Percentiles rank a stretch among this genome's conserved stretches.
Evolutionary conservation across 2,113 vertebrate genomes (phyloP).

Genomic region (Pyxicephalus adspersus): DNA sequence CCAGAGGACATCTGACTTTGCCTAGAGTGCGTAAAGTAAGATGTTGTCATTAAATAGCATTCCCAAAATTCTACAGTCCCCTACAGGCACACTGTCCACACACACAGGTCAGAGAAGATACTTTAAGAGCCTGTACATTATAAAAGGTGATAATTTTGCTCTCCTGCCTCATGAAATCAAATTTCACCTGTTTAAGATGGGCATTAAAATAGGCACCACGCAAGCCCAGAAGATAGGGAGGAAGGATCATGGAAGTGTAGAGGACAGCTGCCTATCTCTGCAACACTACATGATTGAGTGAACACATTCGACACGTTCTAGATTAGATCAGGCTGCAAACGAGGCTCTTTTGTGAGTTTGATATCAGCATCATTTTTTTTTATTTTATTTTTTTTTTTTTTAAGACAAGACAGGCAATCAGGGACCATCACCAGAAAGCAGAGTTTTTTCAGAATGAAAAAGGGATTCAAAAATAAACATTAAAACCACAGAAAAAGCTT

Average conservation of each 20-base stretch:
- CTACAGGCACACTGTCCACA: too few relatives aligned
- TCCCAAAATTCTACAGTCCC: too few relatives aligned
- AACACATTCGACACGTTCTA: slow-evolving; percentile 75
- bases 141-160: too few relatives aligned
- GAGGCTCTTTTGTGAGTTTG: slow-evolving; percentile 86
- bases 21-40: too few relatives aligned
- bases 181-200: too few relatives aligned
- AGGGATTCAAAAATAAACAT: slow-evolving; percentile 57
- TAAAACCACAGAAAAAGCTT: slow-evolving; percentile 24
- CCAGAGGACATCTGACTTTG: too few relatives aligned
- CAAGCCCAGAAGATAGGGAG: slow-evolving; percentile 64
- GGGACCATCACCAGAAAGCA: slow-evolving; percentile 95
- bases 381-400: slow-evolving; percentile 73
- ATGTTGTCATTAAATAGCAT: too few relatives aligned
- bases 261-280: slow-evolving; percentile 67
- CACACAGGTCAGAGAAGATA: too few relatives aligned
- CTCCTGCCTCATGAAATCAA: too few relatives aligned
- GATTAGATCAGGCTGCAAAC: slow-evolving; percentile 98
- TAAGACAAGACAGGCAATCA: slow-evolving; percentile 99
- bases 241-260: slow-evolving; percentile 55
- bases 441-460: slow-evolving; percentile 71
- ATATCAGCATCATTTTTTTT: slow-evolving; percentile 59
- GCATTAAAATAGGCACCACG: slow-evolving; percentile 58
- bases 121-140: too few relatives aligned
- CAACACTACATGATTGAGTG: slow-evolving; percentile 68